Conservation (phyloP, 2,113 vertebrate genomes). For the Bambusicola thoracicus region DNA sequence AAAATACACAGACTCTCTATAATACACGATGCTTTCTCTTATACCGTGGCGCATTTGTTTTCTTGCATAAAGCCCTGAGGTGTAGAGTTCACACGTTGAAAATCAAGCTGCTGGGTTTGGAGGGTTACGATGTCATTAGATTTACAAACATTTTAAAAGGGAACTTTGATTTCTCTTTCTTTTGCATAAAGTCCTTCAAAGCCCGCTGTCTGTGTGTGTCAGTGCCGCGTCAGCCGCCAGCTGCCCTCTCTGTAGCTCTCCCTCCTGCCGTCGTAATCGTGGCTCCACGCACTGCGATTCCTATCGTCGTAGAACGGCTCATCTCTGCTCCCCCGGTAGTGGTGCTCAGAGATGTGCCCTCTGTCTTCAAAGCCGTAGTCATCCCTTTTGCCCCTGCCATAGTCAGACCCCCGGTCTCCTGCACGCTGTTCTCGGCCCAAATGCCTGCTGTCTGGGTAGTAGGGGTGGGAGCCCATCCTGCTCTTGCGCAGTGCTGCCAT, state of each 20-base stretch:
- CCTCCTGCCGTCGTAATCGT: slow-evolving; percentile 75
- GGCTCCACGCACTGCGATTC: slow-evolving; percentile 73
- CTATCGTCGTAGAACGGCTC: slow-evolving; percentile 79
- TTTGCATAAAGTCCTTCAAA: neutral
- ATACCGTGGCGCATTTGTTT: neutral
- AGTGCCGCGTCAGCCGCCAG: slow-evolving; percentile 78
- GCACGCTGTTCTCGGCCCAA: slow-evolving; percentile 73
- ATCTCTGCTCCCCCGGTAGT: slow-evolving; percentile 75
- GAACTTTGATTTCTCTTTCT: neutral
- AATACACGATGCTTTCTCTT: slow-evolving; percentile 13
- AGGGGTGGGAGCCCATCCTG: slow-evolving; percentile 72
- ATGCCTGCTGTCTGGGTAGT: slow-evolving; percentile 67
- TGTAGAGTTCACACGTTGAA: neutral
- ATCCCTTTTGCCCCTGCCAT: slow-evolving; percentile 62
- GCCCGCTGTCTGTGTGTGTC: neutral
- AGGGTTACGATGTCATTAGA: neutral
- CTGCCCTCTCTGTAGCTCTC: slow-evolving; percentile 77
- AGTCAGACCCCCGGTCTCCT: slow-evolving; percentile 4
- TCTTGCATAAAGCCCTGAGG: slow-evolving; percentile 48
- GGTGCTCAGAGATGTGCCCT: slow-evolving; percentile 67
- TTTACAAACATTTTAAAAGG: slow-evolving; percentile 15
- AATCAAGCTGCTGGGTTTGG: neutral
- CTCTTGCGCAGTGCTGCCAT: slow-evolving; percentile 51
- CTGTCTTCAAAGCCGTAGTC: slow-evolving; percentile 77
- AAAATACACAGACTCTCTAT: slow-evolving; percentile 36